Conservation (phyloP, 2,888 invertebrate species). For the Strigamia crassipes region DNA sequence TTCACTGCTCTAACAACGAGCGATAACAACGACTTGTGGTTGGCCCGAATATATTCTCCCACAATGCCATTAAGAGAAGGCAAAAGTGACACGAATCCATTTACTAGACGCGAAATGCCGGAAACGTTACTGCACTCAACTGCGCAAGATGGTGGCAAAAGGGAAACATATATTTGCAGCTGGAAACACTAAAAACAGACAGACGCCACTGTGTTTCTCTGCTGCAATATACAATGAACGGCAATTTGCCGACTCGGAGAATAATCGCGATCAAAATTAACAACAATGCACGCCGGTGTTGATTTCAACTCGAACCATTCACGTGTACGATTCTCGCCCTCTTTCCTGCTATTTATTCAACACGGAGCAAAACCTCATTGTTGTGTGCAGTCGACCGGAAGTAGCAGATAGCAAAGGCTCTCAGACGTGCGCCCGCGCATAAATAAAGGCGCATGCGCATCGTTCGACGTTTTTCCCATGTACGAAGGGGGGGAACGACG, state of each 20-base stretch:
- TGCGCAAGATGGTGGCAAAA: neutral
- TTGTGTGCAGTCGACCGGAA: slow-evolving; percentile 48
- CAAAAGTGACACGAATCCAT: slow-evolving; percentile 22
- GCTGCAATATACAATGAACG: no score
- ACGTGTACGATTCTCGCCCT: neutral
- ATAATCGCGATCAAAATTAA: neutral
- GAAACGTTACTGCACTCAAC: slow-evolving; percentile 21
- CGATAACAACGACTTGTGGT: slow-evolving; percentile 20
- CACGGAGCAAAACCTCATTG: slow-evolving; percentile 28
- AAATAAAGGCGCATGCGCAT: slow-evolving; percentile 36
- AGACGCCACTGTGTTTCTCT: no score
- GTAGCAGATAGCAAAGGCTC: slow-evolving; percentile 46
- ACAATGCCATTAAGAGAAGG: neutral
- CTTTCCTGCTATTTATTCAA: slow-evolving; percentile 36
- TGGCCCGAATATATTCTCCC: slow-evolving; percentile 7
- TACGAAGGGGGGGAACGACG: neutral
- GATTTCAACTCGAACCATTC: neutral
- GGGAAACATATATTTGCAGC: neutral
- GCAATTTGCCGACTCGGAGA: neutral
- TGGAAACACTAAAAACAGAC: neutral
- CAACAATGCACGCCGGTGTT: neutral
- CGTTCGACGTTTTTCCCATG: neutral
- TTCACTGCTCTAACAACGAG: neutral
- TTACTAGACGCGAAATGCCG: slow-evolving; percentile 19
- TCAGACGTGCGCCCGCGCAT: slow-evolving; percentile 14